These are phyloP conservation scores for Lacerta agilis DNA, from an alignment of 2,797 vertebrate species.

Conservation along the genomic window DNA sequence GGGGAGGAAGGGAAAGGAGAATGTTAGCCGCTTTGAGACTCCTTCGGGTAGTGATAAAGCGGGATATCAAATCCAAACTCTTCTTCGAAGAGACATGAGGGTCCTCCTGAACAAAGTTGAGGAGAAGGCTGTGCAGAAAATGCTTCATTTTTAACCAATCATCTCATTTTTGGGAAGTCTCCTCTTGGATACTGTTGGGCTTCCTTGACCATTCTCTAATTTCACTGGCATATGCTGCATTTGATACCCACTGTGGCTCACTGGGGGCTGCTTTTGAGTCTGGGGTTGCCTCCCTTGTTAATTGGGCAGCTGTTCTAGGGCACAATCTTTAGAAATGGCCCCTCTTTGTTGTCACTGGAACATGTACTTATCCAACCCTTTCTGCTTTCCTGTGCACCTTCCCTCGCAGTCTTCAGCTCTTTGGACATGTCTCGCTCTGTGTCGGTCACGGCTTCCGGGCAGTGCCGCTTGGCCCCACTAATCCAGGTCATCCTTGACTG, in stretches of 20 bases:
- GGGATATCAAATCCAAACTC: no score
- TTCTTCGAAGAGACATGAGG: background rate
- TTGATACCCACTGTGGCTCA: no score
- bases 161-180: background rate
- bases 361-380: background rate
- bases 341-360: background rate
- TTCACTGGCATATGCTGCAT: background rate
- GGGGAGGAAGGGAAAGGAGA: no score
- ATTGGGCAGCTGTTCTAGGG: background rate
- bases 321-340: background rate
- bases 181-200: background rate
- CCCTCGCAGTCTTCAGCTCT: slow-evolving; percentile 89
- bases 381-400: accelerated
- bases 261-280: background rate
- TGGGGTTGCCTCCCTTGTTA: background rate
- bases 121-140: no score
- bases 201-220: background rate
- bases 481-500: slow-evolving; percentile 96
- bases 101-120: background rate
- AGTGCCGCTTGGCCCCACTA: slow-evolving; percentile 96
- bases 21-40: no score
- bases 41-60: no score
- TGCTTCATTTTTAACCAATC: background rate
- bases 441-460: slow-evolving; percentile 92
- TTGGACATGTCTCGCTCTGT: slow-evolving; percentile 97